Evolutionary conservation across 2,888 invertebrate species (phyloP), one percentile per base, ranked within the genome.

Genomic region (Acanthosepion pharaonis): DNA sequence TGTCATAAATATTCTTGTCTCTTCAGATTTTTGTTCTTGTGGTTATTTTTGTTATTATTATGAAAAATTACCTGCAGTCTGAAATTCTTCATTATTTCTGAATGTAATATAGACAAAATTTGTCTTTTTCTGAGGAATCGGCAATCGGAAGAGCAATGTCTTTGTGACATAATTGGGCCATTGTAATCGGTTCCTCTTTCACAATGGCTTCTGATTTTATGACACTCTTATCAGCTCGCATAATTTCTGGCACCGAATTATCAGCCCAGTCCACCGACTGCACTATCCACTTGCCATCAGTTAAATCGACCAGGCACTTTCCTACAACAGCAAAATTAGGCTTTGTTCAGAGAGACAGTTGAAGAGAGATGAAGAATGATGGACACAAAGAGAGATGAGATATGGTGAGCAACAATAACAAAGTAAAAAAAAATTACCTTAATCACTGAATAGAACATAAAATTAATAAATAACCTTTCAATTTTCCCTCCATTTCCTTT

Each of bases 321-420:
- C 78, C 78, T 78, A 78, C 78, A 78, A 78, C 78, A 78, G 78
- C 33, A 78, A 78, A 78, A 78, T 78, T 78, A 78, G 78, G 78
- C n/a, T 78, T 78, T 78, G n/a, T 78, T 92, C 92, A 49, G 92
- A 92, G 92, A 92, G 92, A 92, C 28, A 92, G 78, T 78, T 78
- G 78, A 78, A 78, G 78, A 78, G 78, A 78, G 92, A 92, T 42
- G 51, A 42, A 49, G 49, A 20, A 25, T 28, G 92, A 92, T 42
- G 48, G 42, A 33, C 51, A 92, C 20, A 92, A 33, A 92, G 92
- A 92, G 49, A 92, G 92, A 92, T 25, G 49, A 25, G 92, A n/a
- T n/a, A 78, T 78, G 78, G n/a, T 78, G 78, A n/a, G n/a, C n/a
- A 78, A 33, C 18, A 78, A n/a, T n/a, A n/a, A 78, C 11, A 78